Base-by-base conservation (phyloP, 2,113 vertebrate genomes). In the Axis porcinus region DNA sequence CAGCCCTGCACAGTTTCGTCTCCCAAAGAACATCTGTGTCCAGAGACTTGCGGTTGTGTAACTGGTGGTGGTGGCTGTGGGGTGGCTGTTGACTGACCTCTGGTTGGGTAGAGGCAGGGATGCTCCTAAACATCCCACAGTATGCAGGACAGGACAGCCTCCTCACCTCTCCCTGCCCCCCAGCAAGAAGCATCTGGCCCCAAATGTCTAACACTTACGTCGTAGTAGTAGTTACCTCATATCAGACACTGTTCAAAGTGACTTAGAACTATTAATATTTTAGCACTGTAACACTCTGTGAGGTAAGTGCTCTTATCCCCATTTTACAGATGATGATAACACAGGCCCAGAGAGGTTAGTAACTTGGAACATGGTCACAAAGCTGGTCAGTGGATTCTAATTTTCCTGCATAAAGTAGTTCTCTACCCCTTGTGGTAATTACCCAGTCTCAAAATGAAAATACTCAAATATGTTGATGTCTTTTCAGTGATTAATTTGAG, bases 381-480 rank as follows among this genome's bases (percentile, higher is more conserved):
- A 83, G 36, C 64, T 47, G 82, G 19, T 57, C 40, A 91, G 54
- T 83, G 62, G 54, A 62, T 88, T 91, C 36, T 79, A 3, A 88
- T 40, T 96, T 83, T 88, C 15, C 52, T 94, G 19, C 36, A 43
- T 82, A 30, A 94, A 94, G 47, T 96, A 79, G 55, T 96, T 86
- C 70, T 74, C 27, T 91, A 28, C 8, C 4, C 21, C 13, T 91
- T 74, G 28, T 52, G 58, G 84, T 88, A 62, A 83, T 76, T 91
- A 70, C 33, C 54, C 45, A n/a, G 58, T 81, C 52, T 67, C 36
- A 64, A 83, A 79, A 58, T 88, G 67, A 74, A 74, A 74, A 40
- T 40, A 40, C n/a, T 36, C 67, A 40, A 57, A 33, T 79, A 86
- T 81, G 2, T 47, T 79, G 28, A 79, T 47, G 70, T 50, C 4